Conservation (phyloP, 2,113 vertebrate species). For the Megaleporinus macrocephalus region DNA sequence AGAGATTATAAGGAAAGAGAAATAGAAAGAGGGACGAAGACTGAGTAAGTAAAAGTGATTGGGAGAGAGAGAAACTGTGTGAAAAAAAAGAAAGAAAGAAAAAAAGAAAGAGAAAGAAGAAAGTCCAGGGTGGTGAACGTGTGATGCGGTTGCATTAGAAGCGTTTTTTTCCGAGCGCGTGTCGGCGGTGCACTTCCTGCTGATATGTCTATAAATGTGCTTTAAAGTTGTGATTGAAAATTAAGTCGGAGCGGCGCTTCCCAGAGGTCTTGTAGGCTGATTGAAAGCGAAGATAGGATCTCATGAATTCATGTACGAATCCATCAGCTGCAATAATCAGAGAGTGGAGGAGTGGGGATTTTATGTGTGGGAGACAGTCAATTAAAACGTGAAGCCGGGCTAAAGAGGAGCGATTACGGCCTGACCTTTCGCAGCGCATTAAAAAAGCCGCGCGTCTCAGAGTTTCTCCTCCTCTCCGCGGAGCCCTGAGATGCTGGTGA, state of each 20-base stretch:
- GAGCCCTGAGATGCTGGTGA: slow-evolving; percentile 25
- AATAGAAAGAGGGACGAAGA: neutral
- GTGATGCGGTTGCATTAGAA: slow-evolving; percentile 25
- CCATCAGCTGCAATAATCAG: slow-evolving; percentile 67
- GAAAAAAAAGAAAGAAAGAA: too few species aligned
- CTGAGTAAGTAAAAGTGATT: too few species aligned
- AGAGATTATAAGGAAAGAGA: too few species aligned
- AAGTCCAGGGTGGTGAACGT: slow-evolving; percentile 23
- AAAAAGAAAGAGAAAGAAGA: neutral
- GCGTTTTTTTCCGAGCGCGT: neutral
- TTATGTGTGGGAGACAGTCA: slow-evolving; percentile 70
- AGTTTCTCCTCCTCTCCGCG: slow-evolving; percentile 20
- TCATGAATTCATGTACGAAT: slow-evolving; percentile 78
- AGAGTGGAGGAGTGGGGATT: slow-evolving; percentile 53
- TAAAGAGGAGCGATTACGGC: slow-evolving; percentile 78
- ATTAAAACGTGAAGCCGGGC: slow-evolving; percentile 78
- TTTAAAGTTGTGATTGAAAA: slow-evolving; percentile 42
- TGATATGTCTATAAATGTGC: slow-evolving; percentile 40
- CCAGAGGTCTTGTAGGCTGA: slow-evolving; percentile 73
- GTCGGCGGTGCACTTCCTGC: neutral
- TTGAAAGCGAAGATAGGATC: slow-evolving; percentile 73
- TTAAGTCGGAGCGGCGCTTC: slow-evolving; percentile 55
- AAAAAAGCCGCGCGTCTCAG: slow-evolving; percentile 34
- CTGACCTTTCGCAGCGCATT: slow-evolving; percentile 79
- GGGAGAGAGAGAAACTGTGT: neutral